Base-by-base conservation (phyloP, 2,113 vertebrate genomes). In the Nannospalax galili region DNA sequence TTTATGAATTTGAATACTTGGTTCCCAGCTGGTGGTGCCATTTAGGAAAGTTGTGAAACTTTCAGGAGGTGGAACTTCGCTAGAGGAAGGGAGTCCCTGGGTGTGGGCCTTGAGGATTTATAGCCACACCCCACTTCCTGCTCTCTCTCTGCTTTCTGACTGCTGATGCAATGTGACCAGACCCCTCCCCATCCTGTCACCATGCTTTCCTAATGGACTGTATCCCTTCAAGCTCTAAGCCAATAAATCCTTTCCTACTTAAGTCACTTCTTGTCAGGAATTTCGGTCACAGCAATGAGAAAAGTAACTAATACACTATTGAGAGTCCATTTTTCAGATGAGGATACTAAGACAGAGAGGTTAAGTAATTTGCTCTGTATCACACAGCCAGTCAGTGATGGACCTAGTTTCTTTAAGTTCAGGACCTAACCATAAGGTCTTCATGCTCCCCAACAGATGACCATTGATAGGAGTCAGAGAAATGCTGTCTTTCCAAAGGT, bases 341-440 rank as follows among this genome's bases (percentile, higher is more conserved):
- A 86, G 84, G 30, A 93, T 94, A 84, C 22, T 37, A 37, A 89
- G 40, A 87, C 45, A 84, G 77, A 88, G 3, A 52, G 52, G 22
- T 42, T 60, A 69, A 69, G 16, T 26, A 6, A 58, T 70, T n/a
- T 87, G 5, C 1, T 35, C 37, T 30, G 14, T 17, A 28, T 52
- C 73, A 82, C 52, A 64, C 30, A 96, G 37, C 17, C 87, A 70
- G 17, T 84, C 32, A 56, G 26, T 37, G 73, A 40, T 1, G 32
- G 12, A 42, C 16, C 11, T 58, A 17, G 0, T 72, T 73, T 72
- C 75, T 73, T 79, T 40, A 79, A 75, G 73, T 16, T 24, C 52
- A 65, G 20, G 15, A 85, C 17, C 42, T 89, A 35, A 78, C 28
- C 22, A 19, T 37, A 87, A 78, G 74, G 58, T 74, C 48, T 45